Evolutionary conservation across 2,797 vertebrate species (phyloP).

Genomic region (Oceanodroma leucorhoa): DNA sequence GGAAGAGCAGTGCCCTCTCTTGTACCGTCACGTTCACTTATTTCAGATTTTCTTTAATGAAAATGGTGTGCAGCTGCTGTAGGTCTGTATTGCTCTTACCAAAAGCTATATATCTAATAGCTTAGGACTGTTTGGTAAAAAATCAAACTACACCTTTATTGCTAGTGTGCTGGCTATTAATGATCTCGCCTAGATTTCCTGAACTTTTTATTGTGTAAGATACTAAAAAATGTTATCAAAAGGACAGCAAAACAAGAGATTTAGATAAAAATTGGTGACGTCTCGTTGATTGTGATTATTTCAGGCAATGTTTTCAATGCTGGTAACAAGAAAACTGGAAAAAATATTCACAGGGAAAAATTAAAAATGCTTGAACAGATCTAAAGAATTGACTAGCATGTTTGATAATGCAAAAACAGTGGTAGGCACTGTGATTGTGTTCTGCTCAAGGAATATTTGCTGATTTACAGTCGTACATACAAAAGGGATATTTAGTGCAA

Average conservation of each 20-base stretch:
- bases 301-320: neutral
- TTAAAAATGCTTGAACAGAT: neutral
- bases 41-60: neutral
- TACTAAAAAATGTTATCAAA: neutral
- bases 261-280: neutral
- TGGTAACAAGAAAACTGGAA: neutral
- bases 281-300: neutral
- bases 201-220: neutral
- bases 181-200: neutral
- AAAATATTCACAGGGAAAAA: neutral
- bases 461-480: neutral
- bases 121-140: neutral
- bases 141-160: neutral
- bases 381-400: neutral
- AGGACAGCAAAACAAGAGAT: neutral
- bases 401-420: rapidly evolving
- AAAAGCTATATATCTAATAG: neutral
- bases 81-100: neutral
- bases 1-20: neutral
- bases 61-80: neutral
- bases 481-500: neutral
- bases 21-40: neutral
- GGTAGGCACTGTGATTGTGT: neutral
- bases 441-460: neutral
- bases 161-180: neutral